Evolutionary conservation across 2,797 vertebrate genomes (phyloP).

Genomic region (Enteromius fasciolatus): DNA sequence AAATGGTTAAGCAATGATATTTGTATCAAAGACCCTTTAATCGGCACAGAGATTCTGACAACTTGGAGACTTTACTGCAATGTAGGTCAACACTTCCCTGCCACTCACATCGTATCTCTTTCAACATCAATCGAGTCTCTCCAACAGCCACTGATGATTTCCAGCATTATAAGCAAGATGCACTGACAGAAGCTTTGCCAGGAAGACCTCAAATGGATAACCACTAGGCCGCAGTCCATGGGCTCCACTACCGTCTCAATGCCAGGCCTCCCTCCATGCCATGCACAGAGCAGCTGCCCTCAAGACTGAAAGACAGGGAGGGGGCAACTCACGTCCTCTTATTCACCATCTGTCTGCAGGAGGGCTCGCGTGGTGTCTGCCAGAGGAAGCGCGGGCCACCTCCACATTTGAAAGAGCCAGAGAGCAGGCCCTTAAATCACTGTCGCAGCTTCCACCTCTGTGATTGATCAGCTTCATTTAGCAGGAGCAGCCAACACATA

Average conservation of each 20-base stretch:
- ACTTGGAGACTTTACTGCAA: constrained; percentile 67
- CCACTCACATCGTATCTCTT: constrained; percentile 61
- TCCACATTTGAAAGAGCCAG: constrained; percentile 74
- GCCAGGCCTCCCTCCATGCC: constrained; percentile 47
- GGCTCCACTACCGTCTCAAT: constrained; percentile 46
- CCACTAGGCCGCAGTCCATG: constrained; percentile 60
- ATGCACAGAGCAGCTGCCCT: constrained; percentile 44
- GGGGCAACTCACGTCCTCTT: constrained; percentile 69
- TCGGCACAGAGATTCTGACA: constrained; percentile 51
- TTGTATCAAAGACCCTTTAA: constrained; percentile 46
- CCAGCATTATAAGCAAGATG: constrained; percentile 39
- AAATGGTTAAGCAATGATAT: constrained; percentile 12
- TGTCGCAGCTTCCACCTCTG: constrained; percentile 78
- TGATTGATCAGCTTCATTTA: constrained; percentile 89
- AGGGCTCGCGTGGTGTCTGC: constrained; percentile 69
- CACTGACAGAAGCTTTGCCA: constrained; percentile 76
- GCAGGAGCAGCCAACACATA: constrained; percentile 75
- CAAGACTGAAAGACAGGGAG: constrained; percentile 60
- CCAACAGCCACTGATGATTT: constrained; percentile 29
- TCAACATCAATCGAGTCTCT: constrained; percentile 55
- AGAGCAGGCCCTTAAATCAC: constrained; percentile 80
- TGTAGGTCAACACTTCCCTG: constrained; percentile 79
- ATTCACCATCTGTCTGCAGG: constrained; percentile 79
- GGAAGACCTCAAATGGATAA: constrained; percentile 53
- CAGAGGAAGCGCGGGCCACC: constrained; percentile 66